These are phyloP conservation scores for Danio rerio DNA, from an alignment of 2,113 vertebrate species.

Conservation along the genomic window DNA sequence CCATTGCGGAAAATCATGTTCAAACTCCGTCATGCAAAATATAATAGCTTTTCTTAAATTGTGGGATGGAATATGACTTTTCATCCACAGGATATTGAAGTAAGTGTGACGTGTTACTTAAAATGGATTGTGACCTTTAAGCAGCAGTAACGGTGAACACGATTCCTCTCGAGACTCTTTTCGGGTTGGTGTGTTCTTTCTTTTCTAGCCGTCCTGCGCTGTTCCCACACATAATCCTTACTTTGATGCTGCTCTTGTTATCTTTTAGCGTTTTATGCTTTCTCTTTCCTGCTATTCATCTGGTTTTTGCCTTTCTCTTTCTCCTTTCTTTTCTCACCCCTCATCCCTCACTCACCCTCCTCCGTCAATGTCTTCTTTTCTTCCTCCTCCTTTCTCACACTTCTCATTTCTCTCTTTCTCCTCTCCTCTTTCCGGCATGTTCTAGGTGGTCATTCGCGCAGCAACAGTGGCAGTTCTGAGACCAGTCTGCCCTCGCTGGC, in stretches of 20 bases:
- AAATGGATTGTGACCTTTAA: neutral
- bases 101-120: neutral
- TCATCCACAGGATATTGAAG: neutral
- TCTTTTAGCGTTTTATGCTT: constrained; percentile 30
- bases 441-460: constrained; percentile 98
- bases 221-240: neutral
- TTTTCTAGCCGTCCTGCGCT: constrained; percentile 47
- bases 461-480: constrained; percentile 99
- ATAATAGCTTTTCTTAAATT: neutral
- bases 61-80: neutral
- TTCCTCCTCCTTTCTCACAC: constrained; percentile 32
- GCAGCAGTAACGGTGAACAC: neutral
- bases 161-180: neutral
- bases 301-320: constrained; percentile 16
- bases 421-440: constrained; percentile 87
- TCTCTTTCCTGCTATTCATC: constrained; percentile 39
- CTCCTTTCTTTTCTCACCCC: neutral
- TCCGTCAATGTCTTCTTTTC: constrained; percentile 61
- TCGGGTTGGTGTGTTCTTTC: neutral
- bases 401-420: neutral
- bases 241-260: neutral
- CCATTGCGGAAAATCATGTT: too few species aligned
- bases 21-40: neutral
- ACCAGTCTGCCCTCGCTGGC: constrained; percentile 99
- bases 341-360: constrained; percentile 57